Evolutionary conservation across 1,140 invertebrate genomes (phyloP).

Genomic region (Dolichoris vasculosae): DNA sequence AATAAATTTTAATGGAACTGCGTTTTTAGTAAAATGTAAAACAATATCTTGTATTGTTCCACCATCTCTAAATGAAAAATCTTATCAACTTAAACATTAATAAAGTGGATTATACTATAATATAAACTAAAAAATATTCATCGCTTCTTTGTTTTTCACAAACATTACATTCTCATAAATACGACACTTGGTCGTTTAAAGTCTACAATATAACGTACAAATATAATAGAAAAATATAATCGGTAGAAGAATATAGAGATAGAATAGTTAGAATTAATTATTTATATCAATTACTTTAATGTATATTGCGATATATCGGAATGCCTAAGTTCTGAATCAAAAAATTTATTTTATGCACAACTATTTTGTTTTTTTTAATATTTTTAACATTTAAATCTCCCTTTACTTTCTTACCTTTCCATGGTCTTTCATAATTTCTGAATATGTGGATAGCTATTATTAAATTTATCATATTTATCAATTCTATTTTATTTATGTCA

Average conservation of each 20-base stretch:
- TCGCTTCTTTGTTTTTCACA: slow-evolving; percentile 47
- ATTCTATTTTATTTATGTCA: background rate
- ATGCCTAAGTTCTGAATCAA: slow-evolving; percentile 59
- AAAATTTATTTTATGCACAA: slow-evolving; percentile 58
- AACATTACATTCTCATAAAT: slow-evolving; percentile 60
- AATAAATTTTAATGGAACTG: background rate
- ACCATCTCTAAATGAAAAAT: background rate
- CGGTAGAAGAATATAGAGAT: slow-evolving; percentile 75
- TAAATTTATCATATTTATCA: background rate
- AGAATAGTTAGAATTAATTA: slow-evolving; percentile 72
- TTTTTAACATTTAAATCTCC: slow-evolving; percentile 33
- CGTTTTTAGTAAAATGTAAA: background rate
- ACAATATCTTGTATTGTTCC: background rate
- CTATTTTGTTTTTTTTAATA: slow-evolving; percentile 33
- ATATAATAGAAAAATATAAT: slow-evolving; percentile 76
- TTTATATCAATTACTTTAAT: slow-evolving; percentile 59
- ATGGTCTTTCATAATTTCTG: background rate
- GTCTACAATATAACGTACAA: slow-evolving; percentile 75
- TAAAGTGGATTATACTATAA: background rate
- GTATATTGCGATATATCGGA: slow-evolving; percentile 58
- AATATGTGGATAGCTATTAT: background rate
- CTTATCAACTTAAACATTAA: background rate
- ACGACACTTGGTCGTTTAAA: slow-evolving; percentile 68
- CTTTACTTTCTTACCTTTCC: background rate
- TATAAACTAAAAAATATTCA: slow-evolving; percentile 12